Conservation (phyloP, 2,888 invertebrate species). For the Nomada fucata region DNA sequence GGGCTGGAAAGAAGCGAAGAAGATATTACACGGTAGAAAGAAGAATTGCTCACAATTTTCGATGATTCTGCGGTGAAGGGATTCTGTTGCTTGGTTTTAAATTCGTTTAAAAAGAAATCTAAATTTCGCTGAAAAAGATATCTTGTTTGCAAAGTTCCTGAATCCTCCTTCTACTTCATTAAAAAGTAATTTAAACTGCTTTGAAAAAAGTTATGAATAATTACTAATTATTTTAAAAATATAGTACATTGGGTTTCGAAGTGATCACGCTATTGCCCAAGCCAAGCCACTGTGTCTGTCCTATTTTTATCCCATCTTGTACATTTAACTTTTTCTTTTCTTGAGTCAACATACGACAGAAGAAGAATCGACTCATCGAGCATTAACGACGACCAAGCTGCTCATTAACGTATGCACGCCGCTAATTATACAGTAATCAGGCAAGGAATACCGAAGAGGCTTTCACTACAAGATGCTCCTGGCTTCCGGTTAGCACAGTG, state of each 20-base stretch:
- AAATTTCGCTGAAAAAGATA: too few relatives aligned
- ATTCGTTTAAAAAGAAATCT: too few relatives aligned
- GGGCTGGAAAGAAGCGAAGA: background rate
- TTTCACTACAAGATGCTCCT: slow-evolving; percentile 59
- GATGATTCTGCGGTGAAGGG: background rate
- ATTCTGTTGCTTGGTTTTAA: background rate
- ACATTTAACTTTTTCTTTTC: background rate
- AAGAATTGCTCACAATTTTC: background rate
- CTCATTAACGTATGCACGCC: slow-evolving; percentile 50
- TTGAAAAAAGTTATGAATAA: too few relatives aligned
- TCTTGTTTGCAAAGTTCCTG: too few relatives aligned
- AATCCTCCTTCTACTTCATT: too few relatives aligned
- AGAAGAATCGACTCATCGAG: slow-evolving; percentile 3
- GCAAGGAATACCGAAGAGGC: slow-evolving; percentile 49
- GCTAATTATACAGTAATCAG: slow-evolving; percentile 51
- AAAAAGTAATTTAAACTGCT: too few relatives aligned
- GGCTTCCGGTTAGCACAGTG: slow-evolving; percentile 59
- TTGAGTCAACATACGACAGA: background rate
- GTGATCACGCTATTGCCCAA: too few relatives aligned
- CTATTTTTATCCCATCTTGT: too few relatives aligned
- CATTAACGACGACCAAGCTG: slow-evolving; percentile 10
- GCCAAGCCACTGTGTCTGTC: too few relatives aligned
- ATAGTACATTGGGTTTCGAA: too few relatives aligned
- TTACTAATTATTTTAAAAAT: too few relatives aligned
- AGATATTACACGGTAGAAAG: background rate